Conservation (phyloP, 2,113 vertebrate species). For the Crotophaga sulcirostris region DNA sequence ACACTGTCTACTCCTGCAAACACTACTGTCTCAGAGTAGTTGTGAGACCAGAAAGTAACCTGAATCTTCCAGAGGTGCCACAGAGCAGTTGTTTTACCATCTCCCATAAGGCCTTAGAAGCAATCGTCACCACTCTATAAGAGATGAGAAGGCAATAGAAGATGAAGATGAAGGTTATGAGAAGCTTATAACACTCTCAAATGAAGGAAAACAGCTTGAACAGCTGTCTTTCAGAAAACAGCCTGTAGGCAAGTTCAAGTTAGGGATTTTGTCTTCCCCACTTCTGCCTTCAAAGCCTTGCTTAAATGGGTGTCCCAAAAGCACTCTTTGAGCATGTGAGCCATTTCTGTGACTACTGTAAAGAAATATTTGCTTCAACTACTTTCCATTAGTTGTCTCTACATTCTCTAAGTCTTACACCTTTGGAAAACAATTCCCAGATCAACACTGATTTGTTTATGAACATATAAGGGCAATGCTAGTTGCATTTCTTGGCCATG, state of each 20-base stretch:
- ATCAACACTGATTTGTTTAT: neutral
- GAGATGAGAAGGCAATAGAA: neutral
- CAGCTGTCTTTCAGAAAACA: neutral
- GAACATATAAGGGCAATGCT: neutral
- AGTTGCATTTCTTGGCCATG: neutral
- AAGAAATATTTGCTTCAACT: neutral
- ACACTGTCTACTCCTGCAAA: neutral
- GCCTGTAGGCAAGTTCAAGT: neutral
- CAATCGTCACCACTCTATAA: neutral
- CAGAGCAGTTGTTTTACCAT: neutral
- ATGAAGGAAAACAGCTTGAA: neutral
- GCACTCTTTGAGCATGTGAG: neutral
- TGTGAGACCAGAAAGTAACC: neutral
- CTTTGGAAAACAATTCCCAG: neutral
- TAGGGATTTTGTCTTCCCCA: neutral
- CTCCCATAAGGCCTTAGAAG: neutral
- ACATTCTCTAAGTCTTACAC: neutral
- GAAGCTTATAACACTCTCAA: neutral
- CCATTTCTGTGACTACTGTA: neutral
- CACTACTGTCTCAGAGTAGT: neutral
- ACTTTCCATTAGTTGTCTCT: neutral
- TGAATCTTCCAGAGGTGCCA: neutral
- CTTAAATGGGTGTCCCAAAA: neutral
- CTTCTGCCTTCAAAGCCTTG: neutral
- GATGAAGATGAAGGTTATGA: neutral